Evolutionary conservation across 2,113 vertebrate species (phyloP).

Genomic region (Abramis brama): DNA sequence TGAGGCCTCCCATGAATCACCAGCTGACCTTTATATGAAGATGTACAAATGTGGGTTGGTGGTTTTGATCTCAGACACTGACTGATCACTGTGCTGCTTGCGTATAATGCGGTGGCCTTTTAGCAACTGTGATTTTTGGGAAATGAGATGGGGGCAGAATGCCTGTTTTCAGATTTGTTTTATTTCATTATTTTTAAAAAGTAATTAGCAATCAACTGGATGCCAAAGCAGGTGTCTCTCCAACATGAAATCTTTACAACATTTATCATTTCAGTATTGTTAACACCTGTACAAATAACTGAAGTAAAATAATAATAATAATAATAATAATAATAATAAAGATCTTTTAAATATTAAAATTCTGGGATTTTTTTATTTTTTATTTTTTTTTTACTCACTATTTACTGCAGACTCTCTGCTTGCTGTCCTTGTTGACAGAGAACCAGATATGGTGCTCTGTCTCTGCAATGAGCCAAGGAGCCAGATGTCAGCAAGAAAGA

Average conservation of each 20-base stretch:
- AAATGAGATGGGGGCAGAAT: not conserved
- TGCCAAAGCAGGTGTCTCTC: slow-evolving; percentile 21
- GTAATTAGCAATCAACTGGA: slow-evolving; percentile 22
- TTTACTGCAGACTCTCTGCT: not conserved
- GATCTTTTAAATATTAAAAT: not conserved
- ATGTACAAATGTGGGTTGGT: slow-evolving; percentile 47
- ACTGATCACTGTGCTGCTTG: slow-evolving; percentile 42
- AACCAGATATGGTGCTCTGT: slow-evolving; percentile 15
- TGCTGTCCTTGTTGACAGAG: not conserved
- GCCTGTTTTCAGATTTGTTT: slow-evolving; percentile 21
- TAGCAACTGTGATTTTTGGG: slow-evolving; percentile 37
- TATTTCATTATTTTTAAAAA: not conserved
- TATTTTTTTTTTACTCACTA: not conserved
- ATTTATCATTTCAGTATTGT: not conserved
- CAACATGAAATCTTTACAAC: not conserved
- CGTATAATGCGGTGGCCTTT: slow-evolving; percentile 49
- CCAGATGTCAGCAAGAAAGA: slow-evolving; percentile 19
- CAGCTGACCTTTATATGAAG: slow-evolving; percentile 53
- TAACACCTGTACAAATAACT: slow-evolving; percentile 38
- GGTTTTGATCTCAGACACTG: slow-evolving; percentile 29
- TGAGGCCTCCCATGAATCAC: slow-evolving; percentile 48
- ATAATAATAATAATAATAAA: not conserved
- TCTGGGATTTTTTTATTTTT: no score
- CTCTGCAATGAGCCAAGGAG: slow-evolving; percentile 3
- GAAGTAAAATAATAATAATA: not conserved